These are phyloP conservation scores for Spongia lamella DNA, from an alignment of 37 sponge, comb jelly and placozoan genomes.

Conservation along the genomic window DNA sequence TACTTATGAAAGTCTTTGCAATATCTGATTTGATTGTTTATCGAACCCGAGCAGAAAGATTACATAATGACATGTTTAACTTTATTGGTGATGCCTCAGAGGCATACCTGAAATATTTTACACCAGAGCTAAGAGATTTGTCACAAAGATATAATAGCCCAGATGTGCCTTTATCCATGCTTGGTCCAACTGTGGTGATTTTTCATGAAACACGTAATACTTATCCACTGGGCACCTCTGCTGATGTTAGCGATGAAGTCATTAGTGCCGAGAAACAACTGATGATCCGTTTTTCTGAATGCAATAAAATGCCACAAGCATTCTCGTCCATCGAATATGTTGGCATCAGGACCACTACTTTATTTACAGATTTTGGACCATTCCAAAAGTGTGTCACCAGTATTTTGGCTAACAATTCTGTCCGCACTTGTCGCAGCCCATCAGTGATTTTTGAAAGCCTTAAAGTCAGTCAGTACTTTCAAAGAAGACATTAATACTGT, in stretches of 20 bases:
- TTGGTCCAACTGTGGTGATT: slow-evolving; percentile 86
- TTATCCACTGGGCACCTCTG: slow-evolving; percentile 47
- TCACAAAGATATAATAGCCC: slow-evolving; percentile 49
- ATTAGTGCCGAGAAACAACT: slow-evolving; percentile 69
- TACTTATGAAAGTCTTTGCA: slow-evolving; percentile 88
- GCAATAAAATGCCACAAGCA: slow-evolving; percentile 58
- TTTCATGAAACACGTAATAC: slow-evolving; percentile 94
- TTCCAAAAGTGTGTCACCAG: slow-evolving; percentile 46
- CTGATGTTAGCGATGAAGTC: neutral
- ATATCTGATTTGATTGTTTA: slow-evolving; percentile 93
- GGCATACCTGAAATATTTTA: slow-evolving; percentile 81
- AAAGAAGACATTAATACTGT: neutral
- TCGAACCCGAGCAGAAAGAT: slow-evolving; percentile 86
- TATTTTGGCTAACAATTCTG: slow-evolving; percentile 64
- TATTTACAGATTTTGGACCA: slow-evolving; percentile 74
- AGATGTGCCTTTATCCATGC: slow-evolving; percentile 57
- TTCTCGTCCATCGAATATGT: slow-evolving; percentile 82
- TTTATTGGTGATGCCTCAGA: slow-evolving; percentile 90
- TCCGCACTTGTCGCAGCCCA: slow-evolving; percentile 61
- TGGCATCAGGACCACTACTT: slow-evolving; percentile 56
- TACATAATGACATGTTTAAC: slow-evolving; percentile 92
- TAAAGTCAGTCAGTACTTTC: slow-evolving; percentile 36
- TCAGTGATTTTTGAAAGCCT: slow-evolving; percentile 62
- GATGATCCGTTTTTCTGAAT: slow-evolving; percentile 58
- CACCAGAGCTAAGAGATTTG: slow-evolving; percentile 65